Conservation (phyloP, 2,113 vertebrate genomes). For the Saimiri boliviensis region DNA sequence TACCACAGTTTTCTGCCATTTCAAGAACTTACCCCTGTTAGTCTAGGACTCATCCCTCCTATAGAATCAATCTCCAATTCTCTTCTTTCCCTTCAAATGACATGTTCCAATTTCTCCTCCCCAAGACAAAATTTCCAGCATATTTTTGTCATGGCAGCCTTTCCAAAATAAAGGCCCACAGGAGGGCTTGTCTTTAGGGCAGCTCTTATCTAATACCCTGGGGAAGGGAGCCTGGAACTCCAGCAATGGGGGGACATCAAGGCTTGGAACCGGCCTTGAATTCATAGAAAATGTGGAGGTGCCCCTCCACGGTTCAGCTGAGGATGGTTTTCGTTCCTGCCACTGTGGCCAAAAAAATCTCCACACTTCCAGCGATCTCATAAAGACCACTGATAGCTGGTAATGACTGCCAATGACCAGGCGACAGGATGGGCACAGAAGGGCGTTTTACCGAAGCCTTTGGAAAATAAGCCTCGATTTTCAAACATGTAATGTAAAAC, state of each 20-base stretch:
- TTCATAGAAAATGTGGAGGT: background rate
- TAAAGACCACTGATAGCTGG: rapidly evolving
- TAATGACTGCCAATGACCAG: background rate
- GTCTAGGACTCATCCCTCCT: background rate
- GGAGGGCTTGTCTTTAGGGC: background rate
- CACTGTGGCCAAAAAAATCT: background rate
- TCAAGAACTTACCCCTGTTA: background rate
- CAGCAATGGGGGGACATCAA: background rate
- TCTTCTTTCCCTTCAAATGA: background rate
- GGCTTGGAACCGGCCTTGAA: background rate
- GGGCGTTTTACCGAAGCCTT: background rate
- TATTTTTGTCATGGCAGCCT: background rate
- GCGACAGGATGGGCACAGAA: background rate
- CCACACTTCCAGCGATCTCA: background rate
- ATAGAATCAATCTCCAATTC: background rate
- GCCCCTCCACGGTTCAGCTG: background rate
- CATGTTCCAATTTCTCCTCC: background rate
- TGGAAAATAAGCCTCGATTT: background rate
- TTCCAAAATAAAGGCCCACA: background rate
- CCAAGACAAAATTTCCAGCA: background rate
- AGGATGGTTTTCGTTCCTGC: background rate
- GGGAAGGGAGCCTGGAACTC: background rate
- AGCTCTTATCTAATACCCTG: background rate
- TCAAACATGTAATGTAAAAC: background rate
- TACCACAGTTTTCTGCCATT: background rate